Evolutionary conservation across 2,113 vertebrate genomes (phyloP).

Genomic region (Eurystomus gularis): DNA sequence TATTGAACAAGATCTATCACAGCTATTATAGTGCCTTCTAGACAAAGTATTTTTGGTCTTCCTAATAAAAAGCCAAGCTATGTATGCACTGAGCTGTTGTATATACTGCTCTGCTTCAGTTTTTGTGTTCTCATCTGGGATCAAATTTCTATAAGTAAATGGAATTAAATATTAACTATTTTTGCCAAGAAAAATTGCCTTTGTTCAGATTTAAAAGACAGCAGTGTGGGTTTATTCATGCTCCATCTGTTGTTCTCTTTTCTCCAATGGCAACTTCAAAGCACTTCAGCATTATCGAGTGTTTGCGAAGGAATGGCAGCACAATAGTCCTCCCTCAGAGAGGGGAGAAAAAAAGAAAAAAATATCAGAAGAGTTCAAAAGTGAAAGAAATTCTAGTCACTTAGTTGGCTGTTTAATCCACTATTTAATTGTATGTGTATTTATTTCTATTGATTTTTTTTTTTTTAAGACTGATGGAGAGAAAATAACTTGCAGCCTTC

Average conservation of each 20-base stretch:
- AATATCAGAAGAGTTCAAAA: constrained; percentile 41
- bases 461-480: constrained; percentile 34
- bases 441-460: constrained; percentile 66
- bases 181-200: constrained; percentile 34
- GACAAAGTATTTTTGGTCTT: neutral
- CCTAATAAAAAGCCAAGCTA: neutral
- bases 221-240: constrained; percentile 4
- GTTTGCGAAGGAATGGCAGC: constrained; percentile 4
- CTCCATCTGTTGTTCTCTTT: constrained; percentile 46
- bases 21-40: neutral
- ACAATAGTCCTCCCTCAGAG: constrained; percentile 36
- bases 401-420: constrained; percentile 56
- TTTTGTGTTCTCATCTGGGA: neutral
- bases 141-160: constrained; percentile 33
- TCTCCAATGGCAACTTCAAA: constrained; percentile 63
- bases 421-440: constrained; percentile 68
- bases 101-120: neutral
- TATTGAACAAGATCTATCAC: constrained; percentile 20
- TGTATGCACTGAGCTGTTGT: neutral
- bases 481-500: constrained; percentile 60
- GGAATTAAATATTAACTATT: constrained; percentile 64
- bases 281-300: constrained; percentile 10
- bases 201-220: constrained; percentile 50
- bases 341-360: neutral
- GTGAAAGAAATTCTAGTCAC: constrained; percentile 36